A percentile compares a stretch with the other conserved stretches of the same genome.
These are phyloP conservation scores for Sebastes iracundus DNA, from an alignment of 2,797 vertebrate genomes.

Conservation along the genomic window DNA sequence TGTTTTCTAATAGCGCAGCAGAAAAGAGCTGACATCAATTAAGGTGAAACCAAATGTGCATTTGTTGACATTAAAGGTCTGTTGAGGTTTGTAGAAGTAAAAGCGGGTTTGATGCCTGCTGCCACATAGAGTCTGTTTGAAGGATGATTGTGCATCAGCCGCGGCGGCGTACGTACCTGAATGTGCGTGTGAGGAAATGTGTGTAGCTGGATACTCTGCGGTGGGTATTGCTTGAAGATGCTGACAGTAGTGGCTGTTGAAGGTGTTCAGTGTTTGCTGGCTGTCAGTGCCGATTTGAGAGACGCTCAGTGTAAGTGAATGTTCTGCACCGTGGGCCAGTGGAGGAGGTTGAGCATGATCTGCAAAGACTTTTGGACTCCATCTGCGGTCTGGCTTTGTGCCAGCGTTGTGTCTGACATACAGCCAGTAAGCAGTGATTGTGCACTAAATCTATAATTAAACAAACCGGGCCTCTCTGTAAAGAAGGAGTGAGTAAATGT, in stretches of 20 bases:
- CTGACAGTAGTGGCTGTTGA: slow-evolving; percentile 70
- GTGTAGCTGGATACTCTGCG: slow-evolving; percentile 31
- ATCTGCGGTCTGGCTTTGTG: slow-evolving; percentile 53
- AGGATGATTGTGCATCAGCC: slow-evolving; percentile 42
- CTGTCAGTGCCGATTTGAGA: slow-evolving; percentile 73
- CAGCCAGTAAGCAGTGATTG: slow-evolving; percentile 59
- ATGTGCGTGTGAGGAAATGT: slow-evolving; percentile 2
- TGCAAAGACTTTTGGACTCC: slow-evolving; percentile 62
- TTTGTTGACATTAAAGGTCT: slow-evolving; percentile 54
- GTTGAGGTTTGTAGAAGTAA: slow-evolving; percentile 26
- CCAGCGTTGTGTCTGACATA: slow-evolving; percentile 49
- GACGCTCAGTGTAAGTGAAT: slow-evolving; percentile 71
- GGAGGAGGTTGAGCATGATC: slow-evolving; percentile 67
- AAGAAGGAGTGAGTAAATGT: slow-evolving; percentile 34
- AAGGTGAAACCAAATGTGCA: slow-evolving; percentile 32
- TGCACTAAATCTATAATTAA: slow-evolving; percentile 72
- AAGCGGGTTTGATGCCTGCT: slow-evolving; percentile 54
- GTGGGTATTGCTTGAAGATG: slow-evolving; percentile 64
- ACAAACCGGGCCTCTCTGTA: slow-evolving; percentile 39
- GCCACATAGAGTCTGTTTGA: slow-evolving; percentile 47
- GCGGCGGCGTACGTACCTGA: neutral
- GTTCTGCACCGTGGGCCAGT: slow-evolving; percentile 66
- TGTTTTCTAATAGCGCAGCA: slow-evolving; percentile 37
- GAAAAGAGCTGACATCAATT: slow-evolving; percentile 57
- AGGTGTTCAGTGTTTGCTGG: slow-evolving; percentile 74